A percentile compares a stretch with the other conserved stretches of the same genome.
Evolutionary conservation across 2,888 invertebrate genomes (phyloP).

Genomic region (Apomyelois bistriatella): DNA sequence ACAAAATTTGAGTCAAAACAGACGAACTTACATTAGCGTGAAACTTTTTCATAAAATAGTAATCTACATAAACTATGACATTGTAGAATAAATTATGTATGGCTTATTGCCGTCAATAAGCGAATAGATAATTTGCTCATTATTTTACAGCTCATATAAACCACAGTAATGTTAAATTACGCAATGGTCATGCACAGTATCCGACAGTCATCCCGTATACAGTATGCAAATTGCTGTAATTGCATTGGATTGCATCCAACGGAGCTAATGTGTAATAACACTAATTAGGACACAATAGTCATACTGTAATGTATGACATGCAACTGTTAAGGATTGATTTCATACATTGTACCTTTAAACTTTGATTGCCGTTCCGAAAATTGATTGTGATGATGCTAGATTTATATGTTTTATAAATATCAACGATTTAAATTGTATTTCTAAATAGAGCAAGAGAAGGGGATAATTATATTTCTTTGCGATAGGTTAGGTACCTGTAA

Average conservation of each 20-base stretch:
- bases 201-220: slow-evolving; percentile 1
- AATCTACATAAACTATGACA: too few species aligned
- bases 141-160: not conserved
- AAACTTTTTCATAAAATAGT: too few species aligned
- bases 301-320: slow-evolving; percentile 4
- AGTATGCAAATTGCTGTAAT: slow-evolving; percentile 3
- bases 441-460: too few species aligned
- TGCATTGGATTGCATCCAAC: slow-evolving; percentile 5
- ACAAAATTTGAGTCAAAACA: too few species aligned
- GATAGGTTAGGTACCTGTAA: too few species aligned
- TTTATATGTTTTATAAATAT: too few species aligned
- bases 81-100: not conserved
- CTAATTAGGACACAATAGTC: slow-evolving; percentile 1
- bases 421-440: too few species aligned
- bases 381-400: too few species aligned
- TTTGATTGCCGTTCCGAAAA: too few species aligned
- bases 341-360: not conserved
- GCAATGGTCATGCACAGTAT: not conserved
- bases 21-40: too few species aligned
- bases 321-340: not conserved
- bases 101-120: not conserved
- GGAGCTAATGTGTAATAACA: slow-evolving; percentile 7
- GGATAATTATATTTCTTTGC: too few species aligned
- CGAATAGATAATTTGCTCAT: not conserved
- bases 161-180: not conserved